Evolutionary conservation across 2,888 invertebrate genomes (phyloP).

Genomic region (Xylota segnis): DNA sequence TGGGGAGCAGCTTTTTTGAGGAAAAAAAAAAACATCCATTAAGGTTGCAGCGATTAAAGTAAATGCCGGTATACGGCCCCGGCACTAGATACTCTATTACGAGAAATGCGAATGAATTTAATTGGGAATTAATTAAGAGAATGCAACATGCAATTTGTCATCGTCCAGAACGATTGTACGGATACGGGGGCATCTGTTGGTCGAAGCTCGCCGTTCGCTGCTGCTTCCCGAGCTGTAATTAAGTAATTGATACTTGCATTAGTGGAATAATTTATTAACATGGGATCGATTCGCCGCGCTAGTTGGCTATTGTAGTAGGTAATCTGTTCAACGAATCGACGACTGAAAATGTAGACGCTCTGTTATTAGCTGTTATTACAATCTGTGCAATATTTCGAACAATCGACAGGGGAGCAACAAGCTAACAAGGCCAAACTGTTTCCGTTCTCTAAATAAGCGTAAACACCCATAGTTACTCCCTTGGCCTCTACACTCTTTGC

Average conservation of each 20-base stretch:
- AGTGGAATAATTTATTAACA: constrained; percentile 60
- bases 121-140: constrained; percentile 75
- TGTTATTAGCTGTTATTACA: background rate
- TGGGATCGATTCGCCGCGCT: background rate
- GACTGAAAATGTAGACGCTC: background rate
- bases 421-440: background rate
- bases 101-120: constrained; percentile 70
- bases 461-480: constrained; percentile 5
- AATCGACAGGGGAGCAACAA: too few relatives aligned
- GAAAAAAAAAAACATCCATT: constrained; percentile 48
- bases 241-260: constrained; percentile 74
- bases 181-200: constrained; percentile 64
- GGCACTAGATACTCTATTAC: constrained; percentile 40
- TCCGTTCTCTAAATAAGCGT: background rate
- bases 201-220: constrained; percentile 41
- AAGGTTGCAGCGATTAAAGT: constrained; percentile 58
- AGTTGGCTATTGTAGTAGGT: constrained; percentile 11
- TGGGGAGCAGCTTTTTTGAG: constrained; percentile 20
- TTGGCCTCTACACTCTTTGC: background rate
- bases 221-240: constrained; percentile 60
- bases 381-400: background rate
- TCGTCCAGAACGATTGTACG: constrained; percentile 53
- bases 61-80: constrained; percentile 40
- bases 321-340: constrained; percentile 2
- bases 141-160: constrained; percentile 75